Evolutionary conservation across 2,888 invertebrate species (phyloP), one percentile per base, ranked within the genome.

Genomic region (Pristionchus fissidentatus): DNA sequence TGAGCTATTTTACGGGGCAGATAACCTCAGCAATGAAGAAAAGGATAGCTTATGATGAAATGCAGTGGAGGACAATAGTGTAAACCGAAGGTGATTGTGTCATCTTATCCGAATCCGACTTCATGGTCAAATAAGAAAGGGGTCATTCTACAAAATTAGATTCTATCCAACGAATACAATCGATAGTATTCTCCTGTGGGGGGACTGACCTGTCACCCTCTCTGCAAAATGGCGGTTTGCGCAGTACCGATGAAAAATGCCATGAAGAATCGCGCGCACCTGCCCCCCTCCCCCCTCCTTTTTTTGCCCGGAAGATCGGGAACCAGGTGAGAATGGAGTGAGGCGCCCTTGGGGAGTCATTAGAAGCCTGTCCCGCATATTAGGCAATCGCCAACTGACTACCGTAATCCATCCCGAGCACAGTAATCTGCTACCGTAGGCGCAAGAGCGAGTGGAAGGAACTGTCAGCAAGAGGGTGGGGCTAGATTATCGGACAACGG

Each of bases 211-310:
- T n/a, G n/a, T n/a, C n/a, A n/a, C n/a, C n/a, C n/a, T n/a, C n/a
- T n/a, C n/a, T n/a, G n/a, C 49, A 75, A 75, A 46, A 75, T 49
- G 75, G 75, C 75, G 46, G 75, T 66, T 66, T 66, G 38, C 10
- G 49, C 41, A 29, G 49, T 7, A 13, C 22, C 19, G 75, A 75
- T 43, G 75, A 75, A 38, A 75, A 75, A 46, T 75, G 70, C 70
- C 38, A 75, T 66, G 38, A 35, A 57, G n/a, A 49, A 49, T 49
- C 10, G 13, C 35, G 19, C 35, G 75, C 43, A 75, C 75, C 43
- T 75, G 75, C 46, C 29, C n/a, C 15, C 29, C 19, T 38, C 46
- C 43, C 10, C 46, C 49, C 62, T 62, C 62, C 62, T 32, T n/a
- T n/a, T n/a, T n/a, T 26, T 57, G n/a, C 60, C 60, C 35, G 13